phyloP scores from a whole-genome alignment of 2,113 vertebrate genomes.

The Oophaga pumilio region DNA sequence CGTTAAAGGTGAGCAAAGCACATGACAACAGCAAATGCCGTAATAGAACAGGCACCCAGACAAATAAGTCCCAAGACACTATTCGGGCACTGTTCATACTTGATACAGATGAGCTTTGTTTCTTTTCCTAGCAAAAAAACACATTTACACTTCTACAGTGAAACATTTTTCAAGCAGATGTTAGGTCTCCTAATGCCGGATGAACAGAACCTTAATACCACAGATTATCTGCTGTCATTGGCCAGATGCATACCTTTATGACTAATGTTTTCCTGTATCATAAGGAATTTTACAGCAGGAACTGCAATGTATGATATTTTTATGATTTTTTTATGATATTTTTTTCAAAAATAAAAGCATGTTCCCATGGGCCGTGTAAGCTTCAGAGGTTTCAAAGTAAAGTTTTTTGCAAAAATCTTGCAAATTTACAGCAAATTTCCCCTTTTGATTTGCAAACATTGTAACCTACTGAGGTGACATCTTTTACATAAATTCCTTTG shows the following conservation, averaged over 20 bases:
- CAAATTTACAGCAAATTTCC: too few species aligned
- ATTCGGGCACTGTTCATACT: not conserved
- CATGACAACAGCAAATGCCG: not conserved
- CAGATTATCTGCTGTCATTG: not conserved
- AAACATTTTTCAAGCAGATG: not conserved
- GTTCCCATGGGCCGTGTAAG: too few species aligned
- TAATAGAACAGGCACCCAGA: not conserved
- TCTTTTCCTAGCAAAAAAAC: not conserved
- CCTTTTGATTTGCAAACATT: too few species aligned
- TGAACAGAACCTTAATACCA: not conserved
- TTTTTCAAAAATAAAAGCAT: too few species aligned
- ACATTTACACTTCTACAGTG: not conserved
- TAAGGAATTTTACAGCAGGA: not conserved
- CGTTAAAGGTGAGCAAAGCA: not conserved
- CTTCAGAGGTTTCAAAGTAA: too few species aligned
- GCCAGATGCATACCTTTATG: not conserved
- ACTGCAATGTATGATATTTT: not conserved
- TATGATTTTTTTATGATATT: too few species aligned
- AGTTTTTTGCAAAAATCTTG: too few species aligned
- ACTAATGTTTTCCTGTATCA: not conserved
- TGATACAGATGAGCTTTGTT: slow-evolving; percentile 4
- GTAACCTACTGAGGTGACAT: too few species aligned
- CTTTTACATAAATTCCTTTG: too few species aligned
- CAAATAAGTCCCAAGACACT: not conserved
- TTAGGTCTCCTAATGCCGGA: not conserved